Conservation (phyloP, 2,113 vertebrate genomes). For the Enhydra lutris region DNA sequence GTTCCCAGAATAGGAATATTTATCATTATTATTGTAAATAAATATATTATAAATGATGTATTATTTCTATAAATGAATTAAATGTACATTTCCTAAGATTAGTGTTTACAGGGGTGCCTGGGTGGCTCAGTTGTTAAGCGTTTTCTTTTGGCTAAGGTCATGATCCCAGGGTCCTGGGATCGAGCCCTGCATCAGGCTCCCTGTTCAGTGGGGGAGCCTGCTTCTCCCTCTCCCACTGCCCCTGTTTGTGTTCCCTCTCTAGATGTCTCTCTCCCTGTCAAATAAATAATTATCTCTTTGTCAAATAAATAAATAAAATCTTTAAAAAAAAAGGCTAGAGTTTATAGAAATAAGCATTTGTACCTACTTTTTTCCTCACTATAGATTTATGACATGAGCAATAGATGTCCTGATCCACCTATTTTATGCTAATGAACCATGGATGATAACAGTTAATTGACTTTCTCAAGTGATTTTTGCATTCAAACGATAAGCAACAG, state of each 20-base stretch:
- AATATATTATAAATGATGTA: neutral
- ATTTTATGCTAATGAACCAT: neutral
- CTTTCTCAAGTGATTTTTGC: conserved; percentile 5
- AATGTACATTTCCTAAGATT: neutral
- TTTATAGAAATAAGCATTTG: neutral
- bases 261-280: too few relatives aligned
- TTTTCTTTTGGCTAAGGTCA: too few relatives aligned
- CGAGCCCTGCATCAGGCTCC: too few relatives aligned
- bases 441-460: neutral
- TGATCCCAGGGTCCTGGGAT: too few relatives aligned
- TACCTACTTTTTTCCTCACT: neutral
- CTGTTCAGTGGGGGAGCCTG: too few relatives aligned
- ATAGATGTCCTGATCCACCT: neutral
- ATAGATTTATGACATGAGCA: neutral
- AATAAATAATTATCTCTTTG: too few relatives aligned
- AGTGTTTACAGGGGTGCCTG: neutral
- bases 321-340: neutral
- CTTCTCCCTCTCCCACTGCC: too few relatives aligned
- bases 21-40: neutral
- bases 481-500: neutral
- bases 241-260: too few relatives aligned
- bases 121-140: too few relatives aligned
- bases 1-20: neutral
- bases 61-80: neutral
- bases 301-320: too few relatives aligned